These are phyloP conservation scores for Bradypodion pumilum DNA, from an alignment of 2,797 vertebrate species.

Conservation along the genomic window DNA sequence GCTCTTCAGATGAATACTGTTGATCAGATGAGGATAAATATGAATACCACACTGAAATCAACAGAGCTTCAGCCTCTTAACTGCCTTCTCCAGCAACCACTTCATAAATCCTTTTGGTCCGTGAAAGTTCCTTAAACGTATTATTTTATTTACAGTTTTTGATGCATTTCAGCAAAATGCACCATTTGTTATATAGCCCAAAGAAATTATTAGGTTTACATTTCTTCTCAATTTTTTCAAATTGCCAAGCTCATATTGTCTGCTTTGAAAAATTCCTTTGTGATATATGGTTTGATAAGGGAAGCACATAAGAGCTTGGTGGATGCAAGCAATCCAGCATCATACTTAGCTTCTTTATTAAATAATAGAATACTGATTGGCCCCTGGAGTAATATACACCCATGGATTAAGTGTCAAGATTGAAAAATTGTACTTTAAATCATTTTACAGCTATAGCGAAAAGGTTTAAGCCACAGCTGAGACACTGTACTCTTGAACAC, in stretches of 20 bases:
- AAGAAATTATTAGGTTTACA: background rate
- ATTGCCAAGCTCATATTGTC: background rate
- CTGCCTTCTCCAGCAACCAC: background rate
- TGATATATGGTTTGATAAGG: background rate
- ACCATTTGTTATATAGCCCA: background rate
- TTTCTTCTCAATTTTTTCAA: background rate
- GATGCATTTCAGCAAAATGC: background rate
- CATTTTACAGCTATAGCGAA: constrained; percentile 16
- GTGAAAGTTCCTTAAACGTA: background rate
- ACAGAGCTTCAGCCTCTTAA: background rate
- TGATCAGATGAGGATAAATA: background rate
- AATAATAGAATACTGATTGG: constrained; percentile 35
- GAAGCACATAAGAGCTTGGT: rapidly evolving
- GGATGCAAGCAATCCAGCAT: background rate
- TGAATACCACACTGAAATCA: background rate
- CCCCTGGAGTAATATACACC: constrained; percentile 24
- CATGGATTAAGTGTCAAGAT: constrained; percentile 52
- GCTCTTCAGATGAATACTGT: background rate
- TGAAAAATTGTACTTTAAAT: constrained; percentile 56
- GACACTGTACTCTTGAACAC: constrained; percentile 43
- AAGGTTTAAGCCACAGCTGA: constrained; percentile 44
- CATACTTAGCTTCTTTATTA: background rate
- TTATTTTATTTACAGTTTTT: background rate
- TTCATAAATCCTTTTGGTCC: constrained; percentile 6
- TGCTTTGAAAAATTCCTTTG: background rate